Evolutionary conservation across 1,140 invertebrate genomes (phyloP), one percentile per base, ranked within the genome.

Genomic region (Myzus persicae): DNA sequence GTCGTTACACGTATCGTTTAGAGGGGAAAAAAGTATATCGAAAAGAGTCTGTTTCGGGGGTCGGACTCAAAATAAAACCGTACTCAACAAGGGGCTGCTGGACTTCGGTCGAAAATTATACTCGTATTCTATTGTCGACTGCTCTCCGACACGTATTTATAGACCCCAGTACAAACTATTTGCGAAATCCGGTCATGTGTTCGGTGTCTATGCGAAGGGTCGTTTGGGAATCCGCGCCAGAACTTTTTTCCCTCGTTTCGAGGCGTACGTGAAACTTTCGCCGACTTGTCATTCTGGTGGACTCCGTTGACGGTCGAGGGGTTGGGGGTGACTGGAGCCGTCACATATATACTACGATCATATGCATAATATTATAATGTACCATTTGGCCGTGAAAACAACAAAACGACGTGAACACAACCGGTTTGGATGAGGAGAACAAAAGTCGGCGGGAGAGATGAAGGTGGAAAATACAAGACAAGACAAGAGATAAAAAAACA

Each of bases 101-200:
- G 24, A 20, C 54, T 31, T 40, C 51, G 42, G 31, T 42, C 1
- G 90, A 42, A 81, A 82, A 92, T 82, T 46, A 84, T 84, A 26
- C 44, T 92, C 44, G 90, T 90, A 42, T 67, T 90, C 89, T 42
- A 42, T 54, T 90, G 38, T 90, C 38, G 87, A 40, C 44, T 24
- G 9, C 18, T 51, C 20, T 89, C 24, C 48, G 38, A 90, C 51
- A 59, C 51, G 36, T 91, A 76, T 91, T 91, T 36, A 46, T 67
- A 76, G 54, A 90, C 42, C 31, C n/a, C 46, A 76, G 59, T 76
- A 8, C 6, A 92, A 92, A 84, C 91, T 82, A 82, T 92, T 92
- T 84, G 11, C 24, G 46, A 93, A 85, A 93, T 93, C 91, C 46
- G 76, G 91, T 93, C 91, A 85, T 93, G 91, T 48, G 67, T 92